Percentiles rank a stretch among this genome's conserved stretches.
These are phyloP conservation scores for Sphenopsis melanotis DNA, from an alignment of 2,797 vertebrate genomes.

Conservation along the genomic window DNA sequence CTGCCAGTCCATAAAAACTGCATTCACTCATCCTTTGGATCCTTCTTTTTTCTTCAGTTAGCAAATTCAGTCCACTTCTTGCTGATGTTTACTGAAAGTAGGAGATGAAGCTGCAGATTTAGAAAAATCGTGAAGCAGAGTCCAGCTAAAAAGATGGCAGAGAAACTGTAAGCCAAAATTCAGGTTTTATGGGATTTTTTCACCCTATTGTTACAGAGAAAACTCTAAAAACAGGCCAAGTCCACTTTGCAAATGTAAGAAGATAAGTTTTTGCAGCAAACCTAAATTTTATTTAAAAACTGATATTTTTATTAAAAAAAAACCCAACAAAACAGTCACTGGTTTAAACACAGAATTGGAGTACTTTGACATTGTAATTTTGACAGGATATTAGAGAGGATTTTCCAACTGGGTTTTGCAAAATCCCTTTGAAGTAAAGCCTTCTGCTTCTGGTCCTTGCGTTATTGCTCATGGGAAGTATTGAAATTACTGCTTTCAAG, in stretches of 20 bases:
- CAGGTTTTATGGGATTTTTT: not conserved
- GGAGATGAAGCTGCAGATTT: not conserved
- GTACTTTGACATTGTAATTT: constrained; percentile 11
- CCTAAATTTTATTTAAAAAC: not conserved
- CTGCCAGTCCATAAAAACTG: not conserved
- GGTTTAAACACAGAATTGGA: not conserved
- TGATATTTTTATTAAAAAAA: not conserved
- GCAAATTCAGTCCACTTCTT: constrained; percentile 15
- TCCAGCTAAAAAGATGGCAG: not conserved
- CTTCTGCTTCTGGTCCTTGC: constrained; percentile 10
- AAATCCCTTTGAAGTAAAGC: constrained; percentile 37
- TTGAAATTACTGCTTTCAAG: constrained; percentile 9
- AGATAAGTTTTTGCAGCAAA: not conserved
- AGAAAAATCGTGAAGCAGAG: not conserved
- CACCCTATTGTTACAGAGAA: not conserved
- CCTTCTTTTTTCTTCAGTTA: not conserved
- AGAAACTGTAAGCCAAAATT: not conserved
- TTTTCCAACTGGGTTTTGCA: constrained; percentile 42
- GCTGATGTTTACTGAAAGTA: not conserved
- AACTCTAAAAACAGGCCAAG: not conserved
- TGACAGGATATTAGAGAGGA: constrained; percentile 27
- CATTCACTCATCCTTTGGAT: not conserved
- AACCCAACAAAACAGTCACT: not conserved
- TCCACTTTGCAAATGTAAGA: not conserved
- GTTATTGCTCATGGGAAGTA: constrained; percentile 11